Base-by-base conservation (phyloP, 2,888 invertebrate species). In the Argyresthia albistria region DNA sequence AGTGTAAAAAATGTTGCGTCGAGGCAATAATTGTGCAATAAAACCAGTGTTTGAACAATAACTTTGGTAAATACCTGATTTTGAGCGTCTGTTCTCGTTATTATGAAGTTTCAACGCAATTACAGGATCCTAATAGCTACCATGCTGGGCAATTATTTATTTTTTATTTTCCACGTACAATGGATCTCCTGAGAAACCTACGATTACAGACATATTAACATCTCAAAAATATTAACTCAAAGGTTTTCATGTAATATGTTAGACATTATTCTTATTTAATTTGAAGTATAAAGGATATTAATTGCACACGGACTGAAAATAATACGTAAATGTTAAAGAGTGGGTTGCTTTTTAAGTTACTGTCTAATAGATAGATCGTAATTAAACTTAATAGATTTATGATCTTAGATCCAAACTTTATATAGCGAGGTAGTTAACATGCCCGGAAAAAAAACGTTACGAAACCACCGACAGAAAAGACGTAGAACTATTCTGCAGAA, bases 161-260 rank as follows among this genome's bases (percentile, higher is more conserved):
- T 43, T 43, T 51, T 43, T 51, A 42, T 43, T 39, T 50, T 37
- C 15, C 51, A 11, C 45, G 43, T 35, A 52, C 48, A 48, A 52
- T 48, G 52, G 43, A n/a, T 39, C 47, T 42, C 52, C 47, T 47
- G 52, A 47, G 52, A 52, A 52, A 10, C 45, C 35, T 12, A 46
- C 43, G 12, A 37, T 39, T 37, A 14, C 47, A 16, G 52, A 39
- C 47, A 14, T 35, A 52, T 47, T 52, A 52, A 51, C 45, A 35
- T 35, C 11, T 35, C 43, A 14, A 51, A 45, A 45, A 35, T 35
- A 43, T 48, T 37, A 36, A 12, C 37, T 8, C 48, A 37, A 14
- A 14, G 10, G 46, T 45, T 45, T 45, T 45, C 45, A 25, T 25
- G 25, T 25, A n/a, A n/a, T n/a, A 25, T 25, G 25, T 25, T 25